These are phyloP conservation scores for Ceyx margarethae DNA, from an alignment of 2,113 vertebrate genomes.

Conservation along the genomic window DNA sequence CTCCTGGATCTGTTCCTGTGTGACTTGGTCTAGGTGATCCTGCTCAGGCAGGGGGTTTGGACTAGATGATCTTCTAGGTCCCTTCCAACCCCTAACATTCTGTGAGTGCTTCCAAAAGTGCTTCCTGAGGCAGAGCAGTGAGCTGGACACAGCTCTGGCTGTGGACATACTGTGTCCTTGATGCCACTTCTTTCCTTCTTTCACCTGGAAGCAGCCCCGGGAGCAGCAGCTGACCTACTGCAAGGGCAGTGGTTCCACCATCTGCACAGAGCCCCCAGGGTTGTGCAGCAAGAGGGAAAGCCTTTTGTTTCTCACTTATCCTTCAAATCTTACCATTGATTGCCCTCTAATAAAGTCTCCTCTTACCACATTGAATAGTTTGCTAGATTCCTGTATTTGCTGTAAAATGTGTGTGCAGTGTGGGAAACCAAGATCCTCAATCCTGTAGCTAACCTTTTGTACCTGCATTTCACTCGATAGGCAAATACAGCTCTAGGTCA, in stretches of 20 bases:
- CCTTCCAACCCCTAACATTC: too few relatives aligned
- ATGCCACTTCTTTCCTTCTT: not conserved
- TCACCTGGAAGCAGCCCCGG: accelerated
- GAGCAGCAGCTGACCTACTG: not conserved
- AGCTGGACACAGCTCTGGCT: not conserved
- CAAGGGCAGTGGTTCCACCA: not conserved
- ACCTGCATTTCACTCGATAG: not conserved
- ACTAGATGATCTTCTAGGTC: too few relatives aligned
- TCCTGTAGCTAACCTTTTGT: not conserved
- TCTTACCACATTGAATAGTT: not conserved
- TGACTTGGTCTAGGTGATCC: too few relatives aligned
- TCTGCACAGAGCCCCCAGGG: not conserved
- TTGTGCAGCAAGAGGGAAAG: not conserved
- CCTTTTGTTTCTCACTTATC: not conserved
- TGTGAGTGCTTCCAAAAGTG: not conserved
- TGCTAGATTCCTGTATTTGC: not conserved
- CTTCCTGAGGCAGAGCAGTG: not conserved
- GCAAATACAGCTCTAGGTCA: not conserved
- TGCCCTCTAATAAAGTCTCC: not conserved
- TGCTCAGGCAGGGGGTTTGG: too few relatives aligned
- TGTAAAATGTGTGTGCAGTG: not conserved
- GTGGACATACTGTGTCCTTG: not conserved
- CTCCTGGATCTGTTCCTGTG: too few relatives aligned
- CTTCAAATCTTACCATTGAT: not conserved
- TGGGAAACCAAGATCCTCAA: not conserved